These are phyloP conservation scores for Antitype chi DNA, from an alignment of 2,888 invertebrate genomes.

Conservation along the genomic window DNA sequence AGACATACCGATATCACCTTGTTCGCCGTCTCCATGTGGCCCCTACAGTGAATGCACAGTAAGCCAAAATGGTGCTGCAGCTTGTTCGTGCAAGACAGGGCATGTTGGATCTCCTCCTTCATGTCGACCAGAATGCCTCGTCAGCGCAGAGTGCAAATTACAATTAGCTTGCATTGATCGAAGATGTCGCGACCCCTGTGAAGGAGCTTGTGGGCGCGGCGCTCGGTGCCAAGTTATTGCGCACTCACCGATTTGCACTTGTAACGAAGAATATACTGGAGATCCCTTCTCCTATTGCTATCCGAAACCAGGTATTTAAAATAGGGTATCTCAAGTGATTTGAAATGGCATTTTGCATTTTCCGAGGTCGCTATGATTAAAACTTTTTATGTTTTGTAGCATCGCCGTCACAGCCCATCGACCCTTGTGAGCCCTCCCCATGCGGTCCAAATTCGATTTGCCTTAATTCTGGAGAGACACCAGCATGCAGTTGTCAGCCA, in stretches of 20 bases:
- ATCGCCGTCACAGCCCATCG: constrained; percentile 71
- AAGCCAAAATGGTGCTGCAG: constrained; percentile 89
- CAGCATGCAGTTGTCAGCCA: constrained; percentile 92
- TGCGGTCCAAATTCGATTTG: constrained; percentile 93
- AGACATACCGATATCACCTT: constrained; percentile 82
- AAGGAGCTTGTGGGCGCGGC: constrained; percentile 93
- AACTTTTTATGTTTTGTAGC: constrained; percentile 69
- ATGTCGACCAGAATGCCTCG: constrained; percentile 94
- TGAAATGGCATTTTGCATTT: not conserved
- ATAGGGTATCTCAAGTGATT: constrained; percentile 4
- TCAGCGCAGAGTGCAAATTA: constrained; percentile 93
- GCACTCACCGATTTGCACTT: constrained; percentile 94
- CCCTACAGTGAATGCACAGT: constrained; percentile 92
- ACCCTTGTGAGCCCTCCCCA: constrained; percentile 93
- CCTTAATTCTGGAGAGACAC: constrained; percentile 90
- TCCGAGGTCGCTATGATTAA: not conserved
- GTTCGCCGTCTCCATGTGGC: constrained; percentile 95
- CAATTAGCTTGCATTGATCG: constrained; percentile 93
- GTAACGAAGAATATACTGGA: constrained; percentile 92
- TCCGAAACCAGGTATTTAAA: constrained; percentile 87
- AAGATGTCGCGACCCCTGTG: constrained; percentile 94
- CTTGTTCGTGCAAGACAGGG: constrained; percentile 93
- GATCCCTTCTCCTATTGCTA: constrained; percentile 93
- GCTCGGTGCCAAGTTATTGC: constrained; percentile 94
- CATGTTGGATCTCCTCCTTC: constrained; percentile 94